phyloP scores from a whole-genome alignment of 2,888 invertebrate genomes.

The Ferrisia virgata region DNA sequence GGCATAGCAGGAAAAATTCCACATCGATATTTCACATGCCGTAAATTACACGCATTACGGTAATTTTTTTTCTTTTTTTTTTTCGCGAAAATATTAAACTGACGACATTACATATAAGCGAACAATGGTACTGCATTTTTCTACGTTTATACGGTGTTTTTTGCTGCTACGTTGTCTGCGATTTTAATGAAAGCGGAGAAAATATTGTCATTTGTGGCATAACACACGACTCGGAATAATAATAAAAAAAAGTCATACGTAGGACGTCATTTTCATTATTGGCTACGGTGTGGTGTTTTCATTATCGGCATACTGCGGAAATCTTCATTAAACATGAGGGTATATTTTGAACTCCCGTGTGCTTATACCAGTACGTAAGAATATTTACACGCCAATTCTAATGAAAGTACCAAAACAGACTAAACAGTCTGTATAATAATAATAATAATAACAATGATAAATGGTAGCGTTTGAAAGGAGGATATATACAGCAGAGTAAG shows the following conservation, averaged over 20 bases:
- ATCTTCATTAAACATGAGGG: conserved; percentile 4
- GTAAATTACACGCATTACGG: not conserved
- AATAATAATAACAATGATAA: conserved; percentile 7
- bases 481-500: not conserved
- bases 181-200: conserved; percentile 6
- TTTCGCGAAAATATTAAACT: conserved; percentile 11
- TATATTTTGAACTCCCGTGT: not conserved
- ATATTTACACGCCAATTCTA: not conserved
- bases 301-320: not conserved
- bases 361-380: too few species aligned
- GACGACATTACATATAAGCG: not conserved
- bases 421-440: not conserved
- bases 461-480: not conserved
- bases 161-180: not conserved
- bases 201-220: conserved; percentile 4
- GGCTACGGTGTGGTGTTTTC: not conserved
- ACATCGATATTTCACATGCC: not conserved
- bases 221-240: not conserved
- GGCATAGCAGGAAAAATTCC: not conserved
- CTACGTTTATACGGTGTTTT: not conserved
- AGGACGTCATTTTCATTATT: conserved; percentile 5
- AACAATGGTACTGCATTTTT: not conserved
- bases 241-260: not conserved
- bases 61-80: too few species aligned
- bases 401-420: not conserved